Evolutionary conservation across 2,113 vertebrate genomes (phyloP), one percentile per base, ranked within the genome.

Genomic region (Menura novaehollandiae): DNA sequence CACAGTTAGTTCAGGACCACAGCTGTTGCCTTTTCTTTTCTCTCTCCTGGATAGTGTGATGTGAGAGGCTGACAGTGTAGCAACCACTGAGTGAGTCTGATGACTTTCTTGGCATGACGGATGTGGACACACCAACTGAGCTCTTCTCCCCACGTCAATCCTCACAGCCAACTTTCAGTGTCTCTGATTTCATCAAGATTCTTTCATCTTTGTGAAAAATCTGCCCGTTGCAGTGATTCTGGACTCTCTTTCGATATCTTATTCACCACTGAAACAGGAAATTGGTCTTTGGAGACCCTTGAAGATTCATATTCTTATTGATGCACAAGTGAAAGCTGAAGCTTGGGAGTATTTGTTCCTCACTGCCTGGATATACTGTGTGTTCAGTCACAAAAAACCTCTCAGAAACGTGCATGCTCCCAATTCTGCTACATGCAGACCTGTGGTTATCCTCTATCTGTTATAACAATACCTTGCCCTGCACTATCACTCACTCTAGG

Each of bases 131-230:
- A 68, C 9, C 11, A 58, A 13, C 32, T 67, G 23, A 55, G 13
- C n/a, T 37, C 27, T 55, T 7, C 32, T 60, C 21, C 15, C 9
- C 2, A 1, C 1, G 0, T 24, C 17, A 32, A 3, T 47, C 46
- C 22, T 43, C 41, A 55, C 8, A 43, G 27, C 2, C 41, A 67
- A 4, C 13, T 47, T 15, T 49, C 39, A 47, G 6, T 20, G 6
- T 37, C 21, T 63, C 41, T 82, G 33, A 44, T 62, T 80, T 68
- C 27, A 68, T 30, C 35, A 78, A 56, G 23, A 20, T 26, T 89
- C 21, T 51, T 62, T 15, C 19, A 30, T 39, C 43, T 47, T n/a
- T 28, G 11, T 46, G 37, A 85, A 69, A 75, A 51, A 69, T 23
- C 13, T 53, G 32, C 5, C 26, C 19, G 41, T 62, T n/a, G 7